A percentile compares a stretch with the other conserved stretches of the same genome.
phyloP scores from a whole-genome alignment of 1,140 invertebrate genomes.

The Steinernema khuongi region DNA sequence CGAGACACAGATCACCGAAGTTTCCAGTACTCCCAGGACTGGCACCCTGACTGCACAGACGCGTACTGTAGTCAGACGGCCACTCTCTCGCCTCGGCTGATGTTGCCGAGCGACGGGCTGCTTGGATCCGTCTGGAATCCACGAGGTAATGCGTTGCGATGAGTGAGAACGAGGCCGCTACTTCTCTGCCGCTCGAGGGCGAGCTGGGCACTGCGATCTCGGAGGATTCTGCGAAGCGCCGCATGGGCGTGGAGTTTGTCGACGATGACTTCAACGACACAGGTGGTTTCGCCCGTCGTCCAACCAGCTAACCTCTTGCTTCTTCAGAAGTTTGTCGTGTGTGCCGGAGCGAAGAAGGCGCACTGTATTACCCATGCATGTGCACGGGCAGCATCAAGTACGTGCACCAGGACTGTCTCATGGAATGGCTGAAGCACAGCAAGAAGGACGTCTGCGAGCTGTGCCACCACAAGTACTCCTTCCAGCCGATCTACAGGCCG shows the following conservation, averaged over 20 bases:
- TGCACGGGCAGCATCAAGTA: conserved; percentile 98
- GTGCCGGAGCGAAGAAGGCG: conserved; percentile 87
- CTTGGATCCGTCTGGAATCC: background rate
- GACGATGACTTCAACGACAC: background rate
- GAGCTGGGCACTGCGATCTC: background rate
- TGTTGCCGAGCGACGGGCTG: background rate
- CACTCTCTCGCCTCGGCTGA: background rate
- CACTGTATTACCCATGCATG: conserved; percentile 93
- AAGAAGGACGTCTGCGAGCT: conserved; percentile 97
- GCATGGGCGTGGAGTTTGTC: background rate
- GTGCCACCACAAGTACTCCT: conserved; percentile 93
- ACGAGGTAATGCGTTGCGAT: background rate
- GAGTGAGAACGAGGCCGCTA: background rate
- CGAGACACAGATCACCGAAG: no score
- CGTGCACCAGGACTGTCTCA: conserved; percentile 80
- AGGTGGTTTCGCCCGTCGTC: background rate
- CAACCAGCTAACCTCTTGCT: background rate
- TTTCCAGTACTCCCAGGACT: no score
- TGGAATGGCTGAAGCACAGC: conserved; percentile 75
- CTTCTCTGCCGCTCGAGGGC: background rate
- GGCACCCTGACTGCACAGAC: no score
- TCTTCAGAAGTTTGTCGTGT: conserved; percentile 89
- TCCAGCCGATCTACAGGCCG: conserved; percentile 95
- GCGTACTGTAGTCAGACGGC: no score
- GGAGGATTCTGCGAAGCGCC: background rate